These are phyloP conservation scores for Metellina segmentata DNA, from an alignment of 2,888 invertebrate genomes.

Conservation along the genomic window DNA sequence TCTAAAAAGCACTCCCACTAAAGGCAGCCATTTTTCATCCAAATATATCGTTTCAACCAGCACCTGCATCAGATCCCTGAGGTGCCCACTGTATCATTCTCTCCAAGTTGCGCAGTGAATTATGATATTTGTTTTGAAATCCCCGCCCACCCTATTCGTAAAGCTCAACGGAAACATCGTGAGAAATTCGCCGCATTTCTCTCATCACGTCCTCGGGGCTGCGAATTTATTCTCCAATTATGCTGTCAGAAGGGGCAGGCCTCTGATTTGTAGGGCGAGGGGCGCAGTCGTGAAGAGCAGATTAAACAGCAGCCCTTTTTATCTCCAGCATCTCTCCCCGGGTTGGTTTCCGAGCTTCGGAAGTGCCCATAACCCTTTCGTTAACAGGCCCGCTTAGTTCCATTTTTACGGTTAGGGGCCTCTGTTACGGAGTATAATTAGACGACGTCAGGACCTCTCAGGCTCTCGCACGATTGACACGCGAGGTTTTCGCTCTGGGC, in stretches of 20 bases:
- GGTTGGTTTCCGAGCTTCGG: neutral
- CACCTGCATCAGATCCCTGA: neutral
- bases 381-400: too few species aligned
- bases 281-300: neutral
- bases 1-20: too few species aligned
- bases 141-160: conserved; percentile 1
- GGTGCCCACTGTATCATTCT: neutral
- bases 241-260: conserved; percentile 13
- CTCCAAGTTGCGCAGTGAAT: conserved; percentile 2
- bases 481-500: neutral
- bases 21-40: too few species aligned
- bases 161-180: neutral
- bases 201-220: neutral
- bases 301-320: conserved; percentile 7
- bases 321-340: neutral
- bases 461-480: neutral
- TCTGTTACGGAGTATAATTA: neutral
- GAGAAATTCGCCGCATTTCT: neutral
- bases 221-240: conserved; percentile 57
- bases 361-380: too few species aligned
- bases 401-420: too few species aligned
- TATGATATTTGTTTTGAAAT: conserved; percentile 6
- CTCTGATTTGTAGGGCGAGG: conserved; percentile 6
- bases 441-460: neutral
- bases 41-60: conserved; percentile 6